These are phyloP conservation scores for Habroteleia sp. DNA, from an alignment of 2,888 invertebrate genomes.

Conservation along the genomic window DNA sequence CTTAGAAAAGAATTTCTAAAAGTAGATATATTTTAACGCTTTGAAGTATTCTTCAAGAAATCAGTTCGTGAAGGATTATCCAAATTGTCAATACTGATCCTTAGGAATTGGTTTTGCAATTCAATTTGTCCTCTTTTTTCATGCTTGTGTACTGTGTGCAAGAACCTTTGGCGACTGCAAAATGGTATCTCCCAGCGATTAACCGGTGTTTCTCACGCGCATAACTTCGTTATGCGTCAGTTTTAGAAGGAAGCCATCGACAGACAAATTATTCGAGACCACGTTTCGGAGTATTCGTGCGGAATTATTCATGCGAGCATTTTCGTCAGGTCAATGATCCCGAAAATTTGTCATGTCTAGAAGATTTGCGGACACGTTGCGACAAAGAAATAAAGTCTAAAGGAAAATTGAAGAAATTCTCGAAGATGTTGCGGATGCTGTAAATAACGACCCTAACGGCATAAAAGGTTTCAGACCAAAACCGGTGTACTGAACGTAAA, in stretches of 20 bases:
- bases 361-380: slow-evolving; percentile 29
- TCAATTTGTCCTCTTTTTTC: too few relatives aligned
- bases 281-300: slow-evolving; percentile 40
- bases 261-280: slow-evolving; percentile 50
- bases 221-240: slow-evolving; percentile 27
- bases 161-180: too few relatives aligned
- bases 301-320: slow-evolving; percentile 58
- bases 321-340: slow-evolving; percentile 51
- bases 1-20: too few relatives aligned
- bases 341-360: slow-evolving; percentile 50
- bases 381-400: not conserved
- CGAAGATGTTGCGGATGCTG: slow-evolving; percentile 8
- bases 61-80: too few relatives aligned
- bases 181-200: not conserved
- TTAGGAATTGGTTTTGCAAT: too few relatives aligned
- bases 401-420: slow-evolving; percentile 5
- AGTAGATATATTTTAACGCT: too few relatives aligned
- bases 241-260: slow-evolving; percentile 46
- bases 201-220: slow-evolving; percentile 13
- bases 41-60: too few relatives aligned
- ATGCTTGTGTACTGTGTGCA: too few relatives aligned
- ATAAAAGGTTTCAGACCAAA: too few relatives aligned
- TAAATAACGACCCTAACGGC: slow-evolving; percentile 30
- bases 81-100: too few relatives aligned
- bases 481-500: too few relatives aligned